Conservation (phyloP, 2,888 invertebrate species). For the Hypercompe scribonia region DNA sequence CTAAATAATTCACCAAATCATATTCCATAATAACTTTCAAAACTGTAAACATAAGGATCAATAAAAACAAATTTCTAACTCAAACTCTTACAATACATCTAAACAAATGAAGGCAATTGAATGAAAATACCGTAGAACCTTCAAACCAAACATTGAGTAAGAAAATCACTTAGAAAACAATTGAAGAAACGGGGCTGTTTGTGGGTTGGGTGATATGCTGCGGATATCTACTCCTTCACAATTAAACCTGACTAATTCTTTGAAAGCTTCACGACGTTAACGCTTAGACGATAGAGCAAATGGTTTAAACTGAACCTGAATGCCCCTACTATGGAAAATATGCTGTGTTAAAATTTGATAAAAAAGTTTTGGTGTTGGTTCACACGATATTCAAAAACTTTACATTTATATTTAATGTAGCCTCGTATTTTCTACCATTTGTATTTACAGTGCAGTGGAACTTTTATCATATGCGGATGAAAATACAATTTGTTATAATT, state of each 20-base stretch:
- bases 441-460: too few relatives aligned
- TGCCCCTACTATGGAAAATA: slow-evolving; percentile 30
- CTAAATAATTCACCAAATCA: neutral
- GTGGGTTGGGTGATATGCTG: slow-evolving; percentile 38
- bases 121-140: neutral
- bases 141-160: slow-evolving; percentile 13
- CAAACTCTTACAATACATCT: neutral
- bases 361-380: neutral
- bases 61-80: neutral
- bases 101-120: slow-evolving; percentile 6
- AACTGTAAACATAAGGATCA: neutral
- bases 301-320: slow-evolving; percentile 39
- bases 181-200: slow-evolving; percentile 22
- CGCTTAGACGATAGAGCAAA: slow-evolving; percentile 47
- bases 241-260: slow-evolving; percentile 61
- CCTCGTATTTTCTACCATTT: neutral
- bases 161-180: slow-evolving; percentile 36
- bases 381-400: neutral
- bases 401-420: neutral
- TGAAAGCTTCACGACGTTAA: slow-evolving; percentile 50
- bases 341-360: neutral
- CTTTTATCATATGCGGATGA: too few relatives aligned
- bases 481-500: too few relatives aligned
- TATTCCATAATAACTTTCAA: neutral
- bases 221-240: slow-evolving; percentile 48